A percentile compares a stretch with the other conserved stretches of the same genome.
Evolutionary conservation across 2,888 invertebrate genomes (phyloP).

Genomic region (Desoria tigrina): DNA sequence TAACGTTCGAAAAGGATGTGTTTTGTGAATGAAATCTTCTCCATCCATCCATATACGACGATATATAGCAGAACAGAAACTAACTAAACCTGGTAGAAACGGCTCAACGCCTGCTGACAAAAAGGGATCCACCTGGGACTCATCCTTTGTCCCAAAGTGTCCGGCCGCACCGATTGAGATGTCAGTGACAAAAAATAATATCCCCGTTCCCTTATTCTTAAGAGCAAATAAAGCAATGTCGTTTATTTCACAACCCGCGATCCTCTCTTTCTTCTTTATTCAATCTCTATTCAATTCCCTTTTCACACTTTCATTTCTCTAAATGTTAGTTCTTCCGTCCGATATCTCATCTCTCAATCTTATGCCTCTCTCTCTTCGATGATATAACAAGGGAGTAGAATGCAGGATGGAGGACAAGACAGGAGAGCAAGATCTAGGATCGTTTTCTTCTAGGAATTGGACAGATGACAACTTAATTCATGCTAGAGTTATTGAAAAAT

Average conservation of each 20-base stretch:
- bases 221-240: constrained; percentile 5
- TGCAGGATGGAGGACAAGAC: too few species aligned
- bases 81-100: constrained; percentile 39
- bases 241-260: constrained; percentile 23
- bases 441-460: too few species aligned
- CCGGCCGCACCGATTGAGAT: constrained; percentile 52
- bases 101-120: constrained; percentile 53
- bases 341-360: too few species aligned
- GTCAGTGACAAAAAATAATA: constrained; percentile 49
- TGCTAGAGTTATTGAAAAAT: too few species aligned
- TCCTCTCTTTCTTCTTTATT: constrained; percentile 14
- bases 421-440: too few species aligned
- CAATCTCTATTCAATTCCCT: constrained; percentile 29
- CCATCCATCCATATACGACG: constrained; percentile 14
- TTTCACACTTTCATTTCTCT: constrained; percentile 34
- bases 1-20: constrained; percentile 7
- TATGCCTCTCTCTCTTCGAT: too few species aligned
- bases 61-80: too few species aligned
- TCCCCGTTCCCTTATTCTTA: constrained; percentile 22
- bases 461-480: too few species aligned
- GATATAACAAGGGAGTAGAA: too few species aligned
- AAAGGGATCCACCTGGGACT: constrained; percentile 52
- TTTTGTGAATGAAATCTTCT: constrained; percentile 21
- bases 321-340: constrained; percentile 20
- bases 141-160: constrained; percentile 54